Evolutionary conservation across 2,888 invertebrate genomes (phyloP).

Genomic region (Cylloceria caligata): DNA sequence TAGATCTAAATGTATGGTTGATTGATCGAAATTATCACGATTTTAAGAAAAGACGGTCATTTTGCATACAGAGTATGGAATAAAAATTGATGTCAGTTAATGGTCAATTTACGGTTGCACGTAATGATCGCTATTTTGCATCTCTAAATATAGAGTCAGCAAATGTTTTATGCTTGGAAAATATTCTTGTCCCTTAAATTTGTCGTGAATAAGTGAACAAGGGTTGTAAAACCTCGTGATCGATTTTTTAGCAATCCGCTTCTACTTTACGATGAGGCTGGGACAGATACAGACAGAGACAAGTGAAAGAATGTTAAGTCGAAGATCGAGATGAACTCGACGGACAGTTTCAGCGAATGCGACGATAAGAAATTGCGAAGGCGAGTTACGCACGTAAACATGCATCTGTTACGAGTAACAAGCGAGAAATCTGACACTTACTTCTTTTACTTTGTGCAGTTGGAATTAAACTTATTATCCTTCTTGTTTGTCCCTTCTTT

Average conservation of each 20-base stretch:
- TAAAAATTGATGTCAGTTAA: too few relatives aligned
- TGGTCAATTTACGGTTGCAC: too few relatives aligned
- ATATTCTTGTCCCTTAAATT: too few relatives aligned
- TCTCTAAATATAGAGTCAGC: too few relatives aligned
- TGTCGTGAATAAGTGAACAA: not conserved
- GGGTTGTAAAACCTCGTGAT: not conserved
- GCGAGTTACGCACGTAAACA: conserved; percentile 43
- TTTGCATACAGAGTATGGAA: too few relatives aligned
- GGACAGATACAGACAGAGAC: not conserved
- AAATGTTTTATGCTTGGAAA: too few relatives aligned
- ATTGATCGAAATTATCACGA: too few relatives aligned
- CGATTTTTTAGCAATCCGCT: not conserved
- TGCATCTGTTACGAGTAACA: conserved; percentile 59
- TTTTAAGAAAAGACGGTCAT: too few relatives aligned
- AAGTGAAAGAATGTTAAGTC: not conserved
- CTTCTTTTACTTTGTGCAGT: not conserved
- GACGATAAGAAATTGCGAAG: not conserved
- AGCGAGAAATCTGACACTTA: conserved; percentile 10
- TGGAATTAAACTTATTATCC: not conserved
- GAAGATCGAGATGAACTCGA: not conserved
- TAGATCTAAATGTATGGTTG: too few relatives aligned
- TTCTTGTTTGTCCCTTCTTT: conserved; percentile 16
- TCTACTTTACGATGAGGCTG: not conserved
- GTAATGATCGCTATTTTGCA: too few relatives aligned
- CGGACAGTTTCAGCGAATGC: not conserved